These are phyloP conservation scores for Erithacus rubecula DNA, from an alignment of 2,797 vertebrate species.

Conservation along the genomic window DNA sequence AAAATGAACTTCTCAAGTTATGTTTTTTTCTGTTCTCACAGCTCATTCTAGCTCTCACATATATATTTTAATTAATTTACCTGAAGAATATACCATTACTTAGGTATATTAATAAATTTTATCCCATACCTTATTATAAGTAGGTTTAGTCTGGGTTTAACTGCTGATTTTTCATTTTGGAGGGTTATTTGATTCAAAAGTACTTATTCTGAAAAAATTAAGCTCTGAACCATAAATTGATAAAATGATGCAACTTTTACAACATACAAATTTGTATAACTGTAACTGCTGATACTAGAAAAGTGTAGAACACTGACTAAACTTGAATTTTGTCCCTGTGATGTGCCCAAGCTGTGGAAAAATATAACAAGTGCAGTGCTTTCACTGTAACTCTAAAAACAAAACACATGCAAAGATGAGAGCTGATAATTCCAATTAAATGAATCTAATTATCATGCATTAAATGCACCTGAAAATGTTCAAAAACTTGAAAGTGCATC, in stretches of 20 bases:
- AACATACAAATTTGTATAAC: not conserved
- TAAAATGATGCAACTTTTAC: not conserved
- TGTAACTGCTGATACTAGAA: not conserved
- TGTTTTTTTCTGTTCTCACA: not conserved
- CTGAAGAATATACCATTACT: not conserved
- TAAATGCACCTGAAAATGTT: not conserved
- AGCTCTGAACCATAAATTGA: not conserved
- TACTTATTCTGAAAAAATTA: not conserved
- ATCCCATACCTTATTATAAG: not conserved
- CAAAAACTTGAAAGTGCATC: not conserved
- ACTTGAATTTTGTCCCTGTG: not conserved
- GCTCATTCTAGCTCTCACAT: not conserved
- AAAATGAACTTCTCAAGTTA: not conserved
- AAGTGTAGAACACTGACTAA: not conserved
- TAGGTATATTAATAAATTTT: not conserved
- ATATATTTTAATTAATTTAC: not conserved
- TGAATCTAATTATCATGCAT: not conserved
- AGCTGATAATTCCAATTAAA: not conserved
- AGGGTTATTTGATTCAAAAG: not conserved
- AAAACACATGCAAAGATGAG: not conserved
- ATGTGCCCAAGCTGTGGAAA: not conserved
- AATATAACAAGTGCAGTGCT: rapidly evolving
- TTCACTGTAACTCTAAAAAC: not conserved
- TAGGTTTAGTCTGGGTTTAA: not conserved
- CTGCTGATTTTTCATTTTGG: not conserved